Base-by-base conservation (phyloP, 1,140 invertebrate species). In the Ephestia elutella region DNA sequence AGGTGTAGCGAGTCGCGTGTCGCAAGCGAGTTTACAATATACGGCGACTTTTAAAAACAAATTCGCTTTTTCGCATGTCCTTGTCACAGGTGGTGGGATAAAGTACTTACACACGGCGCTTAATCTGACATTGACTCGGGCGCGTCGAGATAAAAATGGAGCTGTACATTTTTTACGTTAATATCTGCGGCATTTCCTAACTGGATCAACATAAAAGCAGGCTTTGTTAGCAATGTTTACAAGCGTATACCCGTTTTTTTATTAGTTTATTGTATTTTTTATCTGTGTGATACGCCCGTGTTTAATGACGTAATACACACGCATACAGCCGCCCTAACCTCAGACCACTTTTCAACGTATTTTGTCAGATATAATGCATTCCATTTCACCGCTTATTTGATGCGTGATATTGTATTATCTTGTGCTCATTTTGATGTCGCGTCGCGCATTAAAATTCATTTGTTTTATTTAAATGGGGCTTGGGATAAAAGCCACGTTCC, bases 71-170 rank as follows among this genome's bases (percentile, higher is more conserved):
- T 59, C 49, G 5, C 32, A 7, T 28, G 38, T 57, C 56, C 56
- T 58, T 38, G 54, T 49, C 62, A 64, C 60, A 66, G 63, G 63
- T 71, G 62, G 61, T 28, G n/a, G 63, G 61, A 62, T 66, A 66
- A 71, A 68, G 57, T 59, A 61, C 65, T 71, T 71, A 60, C 59
- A 59, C 57, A 49, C 59, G 62, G 49, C 56, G 57, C 62, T 71
- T 66, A 70, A 66, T 66, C 62, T 64, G 65, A 64, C 63, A 62
- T 64, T 62, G 63, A 67, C 56, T 64, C 61, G 61, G 60, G 63
- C 56, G 59, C 56, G 57, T 56, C 56, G 19, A 50, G 57, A 44
- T 53, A 53, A 53, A 53, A 53, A 53, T 25, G 50, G 19, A 61
- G 57, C 57, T 32, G 62, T 48, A 10, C 35, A 51, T 32, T 35